Conservation (phyloP, 2,888 invertebrate genomes). For the Limnephilus rhombicus region DNA sequence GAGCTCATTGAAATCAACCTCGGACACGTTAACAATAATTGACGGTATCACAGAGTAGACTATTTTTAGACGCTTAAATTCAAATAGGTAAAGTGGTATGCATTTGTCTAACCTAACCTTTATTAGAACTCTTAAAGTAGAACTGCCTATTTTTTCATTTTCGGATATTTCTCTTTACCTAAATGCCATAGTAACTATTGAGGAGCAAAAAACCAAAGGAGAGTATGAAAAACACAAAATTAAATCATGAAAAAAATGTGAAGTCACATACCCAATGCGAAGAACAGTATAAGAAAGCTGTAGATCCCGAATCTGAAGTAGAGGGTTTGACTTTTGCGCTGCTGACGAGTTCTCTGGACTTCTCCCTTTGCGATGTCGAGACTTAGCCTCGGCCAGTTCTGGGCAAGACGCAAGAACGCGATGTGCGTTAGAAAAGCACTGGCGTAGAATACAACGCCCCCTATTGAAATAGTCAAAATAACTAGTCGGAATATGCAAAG, state of each 20-base stretch:
- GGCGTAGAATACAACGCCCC: slow-evolving; percentile 77
- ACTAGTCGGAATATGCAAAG: background rate
- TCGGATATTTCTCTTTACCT: too few species aligned
- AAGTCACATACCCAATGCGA: slow-evolving; percentile 31
- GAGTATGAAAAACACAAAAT: background rate
- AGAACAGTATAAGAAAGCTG: slow-evolving; percentile 51
- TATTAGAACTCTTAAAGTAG: too few species aligned
- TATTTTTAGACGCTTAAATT: too few species aligned
- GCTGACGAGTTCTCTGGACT: slow-evolving; percentile 16
- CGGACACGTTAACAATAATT: too few species aligned
- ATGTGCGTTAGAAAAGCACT: slow-evolving; percentile 76
- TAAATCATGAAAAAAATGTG: background rate
- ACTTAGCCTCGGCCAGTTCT: slow-evolving; percentile 73
- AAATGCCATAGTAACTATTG: too few species aligned
- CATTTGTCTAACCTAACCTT: too few species aligned
- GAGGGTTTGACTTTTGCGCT: slow-evolving; percentile 49
- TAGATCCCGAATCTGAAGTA: slow-evolving; percentile 41
- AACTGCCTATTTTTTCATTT: too few species aligned
- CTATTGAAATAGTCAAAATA: slow-evolving; percentile 67
- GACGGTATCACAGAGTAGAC: too few species aligned
- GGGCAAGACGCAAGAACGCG: slow-evolving; percentile 75
- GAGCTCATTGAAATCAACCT: too few species aligned
- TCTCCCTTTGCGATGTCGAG: slow-evolving; percentile 46
- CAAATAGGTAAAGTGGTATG: too few species aligned
- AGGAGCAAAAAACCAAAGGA: too few species aligned